Evolutionary conservation across 1,140 invertebrate genomes (phyloP).

Genomic region (Zaprionus gabonicus): DNA sequence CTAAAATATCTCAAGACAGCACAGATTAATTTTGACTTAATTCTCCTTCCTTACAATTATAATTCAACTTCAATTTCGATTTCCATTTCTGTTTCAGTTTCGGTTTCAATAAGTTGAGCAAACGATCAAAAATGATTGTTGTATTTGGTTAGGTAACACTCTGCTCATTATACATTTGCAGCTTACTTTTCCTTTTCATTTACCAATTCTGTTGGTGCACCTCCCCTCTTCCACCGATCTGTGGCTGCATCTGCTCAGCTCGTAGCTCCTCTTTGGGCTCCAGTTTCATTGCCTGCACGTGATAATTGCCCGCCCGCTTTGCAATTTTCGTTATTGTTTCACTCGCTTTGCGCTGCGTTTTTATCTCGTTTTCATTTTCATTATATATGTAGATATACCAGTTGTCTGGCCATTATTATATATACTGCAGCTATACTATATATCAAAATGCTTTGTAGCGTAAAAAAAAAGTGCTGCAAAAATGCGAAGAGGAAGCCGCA

Average conservation of each 20-base stretch:
- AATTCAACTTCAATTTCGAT: neutral
- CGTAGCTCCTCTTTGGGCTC: constrained; percentile 23
- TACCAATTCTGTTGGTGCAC: neutral
- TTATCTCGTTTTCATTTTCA: constrained; percentile 59
- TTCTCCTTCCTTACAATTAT: neutral
- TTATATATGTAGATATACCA: constrained; percentile 14
- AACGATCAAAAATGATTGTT: constrained; percentile 16
- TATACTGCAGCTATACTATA: constrained; percentile 12
- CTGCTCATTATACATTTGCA: constrained; percentile 25
- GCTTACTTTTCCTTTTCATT: constrained; percentile 13
- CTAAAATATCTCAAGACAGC: neutral
- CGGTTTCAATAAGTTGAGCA: constrained; percentile 7
- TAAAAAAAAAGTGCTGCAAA: constrained; percentile 41
- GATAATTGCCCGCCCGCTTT: constrained; percentile 70
- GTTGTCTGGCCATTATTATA: neutral
- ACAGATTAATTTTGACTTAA: neutral
- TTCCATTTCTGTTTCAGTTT: constrained; percentile 1
- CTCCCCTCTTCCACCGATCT: neutral
- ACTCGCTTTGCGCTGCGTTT: constrained; percentile 30
- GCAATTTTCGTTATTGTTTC: constrained; percentile 42
- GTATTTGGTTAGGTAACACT: constrained; percentile 31
- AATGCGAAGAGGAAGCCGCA: constrained; percentile 6
- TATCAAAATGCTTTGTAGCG: constrained; percentile 61
- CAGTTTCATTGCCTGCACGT: constrained; percentile 82
- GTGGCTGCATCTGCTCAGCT: neutral